Evolutionary conservation across 2,113 vertebrate genomes (phyloP).

Genomic region (Lampris megalopsis): DNA sequence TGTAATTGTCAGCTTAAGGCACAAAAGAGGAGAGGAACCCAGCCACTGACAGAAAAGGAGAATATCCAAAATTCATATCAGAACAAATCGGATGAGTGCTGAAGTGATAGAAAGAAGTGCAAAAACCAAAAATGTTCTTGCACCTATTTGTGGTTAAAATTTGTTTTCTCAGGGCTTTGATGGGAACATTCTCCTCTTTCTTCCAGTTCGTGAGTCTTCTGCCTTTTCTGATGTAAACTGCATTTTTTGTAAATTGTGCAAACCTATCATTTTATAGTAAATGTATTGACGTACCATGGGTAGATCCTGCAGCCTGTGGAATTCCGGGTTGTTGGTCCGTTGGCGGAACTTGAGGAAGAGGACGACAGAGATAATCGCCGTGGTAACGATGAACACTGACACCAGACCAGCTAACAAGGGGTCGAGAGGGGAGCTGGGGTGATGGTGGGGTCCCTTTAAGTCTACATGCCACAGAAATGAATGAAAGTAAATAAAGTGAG

Average conservation of each 20-base stretch:
- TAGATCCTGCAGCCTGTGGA: slow-evolving; percentile 88
- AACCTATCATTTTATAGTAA: no score
- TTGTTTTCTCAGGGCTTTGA: no score
- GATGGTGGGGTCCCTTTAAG: slow-evolving; percentile 30
- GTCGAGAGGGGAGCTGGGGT: slow-evolving; percentile 75
- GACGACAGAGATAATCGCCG: slow-evolving; percentile 84
- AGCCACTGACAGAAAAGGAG: neutral
- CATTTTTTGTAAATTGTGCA: no score
- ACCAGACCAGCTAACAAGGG: slow-evolving; percentile 87
- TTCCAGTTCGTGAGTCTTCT: neutral
- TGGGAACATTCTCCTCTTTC: no score
- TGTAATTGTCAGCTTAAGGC: neutral
- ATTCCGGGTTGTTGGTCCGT: slow-evolving; percentile 84
- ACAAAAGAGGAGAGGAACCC: slow-evolving; percentile 1
- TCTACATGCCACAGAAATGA: slow-evolving; percentile 46
- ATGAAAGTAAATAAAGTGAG: neutral
- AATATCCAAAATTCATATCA: neutral
- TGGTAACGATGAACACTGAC: slow-evolving; percentile 86
- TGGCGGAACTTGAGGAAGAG: slow-evolving; percentile 88
- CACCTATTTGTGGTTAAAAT: no score
- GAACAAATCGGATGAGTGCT: no score
- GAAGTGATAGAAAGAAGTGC: no score
- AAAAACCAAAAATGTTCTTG: no score
- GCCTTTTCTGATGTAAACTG: neutral
- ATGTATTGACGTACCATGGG: slow-evolving; percentile 76